phyloP scores from a whole-genome alignment of 2,113 vertebrate genomes.

The Thunnus maccoyii region DNA sequence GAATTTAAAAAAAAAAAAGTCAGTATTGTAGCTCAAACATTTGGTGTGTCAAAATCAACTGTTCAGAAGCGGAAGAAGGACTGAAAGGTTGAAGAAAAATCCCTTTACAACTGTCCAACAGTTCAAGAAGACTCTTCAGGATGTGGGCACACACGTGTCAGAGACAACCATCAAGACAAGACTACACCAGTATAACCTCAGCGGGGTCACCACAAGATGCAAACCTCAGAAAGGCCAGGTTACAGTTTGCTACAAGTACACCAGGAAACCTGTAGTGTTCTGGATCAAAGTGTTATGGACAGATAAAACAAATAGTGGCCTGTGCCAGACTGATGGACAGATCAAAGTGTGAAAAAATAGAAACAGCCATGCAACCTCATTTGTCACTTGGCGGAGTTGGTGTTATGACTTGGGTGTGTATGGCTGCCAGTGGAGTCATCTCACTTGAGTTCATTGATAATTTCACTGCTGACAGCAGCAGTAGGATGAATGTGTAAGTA shows the following conservation, averaged over 20 bases:
- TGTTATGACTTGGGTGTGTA: slow-evolving; percentile 5
- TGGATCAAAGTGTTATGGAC: slow-evolving; percentile 16
- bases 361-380: slow-evolving; percentile 6
- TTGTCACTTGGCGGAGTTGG: slow-evolving; percentile 18
- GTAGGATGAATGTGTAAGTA: neutral
- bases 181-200: neutral
- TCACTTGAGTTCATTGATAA: slow-evolving; percentile 19
- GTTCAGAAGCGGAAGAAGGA: neutral
- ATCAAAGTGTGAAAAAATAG: neutral
- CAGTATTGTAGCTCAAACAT: neutral
- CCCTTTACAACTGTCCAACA: neutral
- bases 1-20: neutral
- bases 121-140: neutral
- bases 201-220: slow-evolving; percentile 11
- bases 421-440: slow-evolving; percentile 11
- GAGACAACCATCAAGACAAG: slow-evolving; percentile 8
- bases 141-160: neutral
- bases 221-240: slow-evolving; percentile 15
- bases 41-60: neutral
- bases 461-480: slow-evolving; percentile 8
- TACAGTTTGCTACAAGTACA: neutral
- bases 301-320: neutral
- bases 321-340: neutral
- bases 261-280: slow-evolving; percentile 6
- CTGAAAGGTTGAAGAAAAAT: neutral